phyloP scores from a whole-genome alignment of 2,113 vertebrate species.

The Montifringilla adamsi region DNA sequence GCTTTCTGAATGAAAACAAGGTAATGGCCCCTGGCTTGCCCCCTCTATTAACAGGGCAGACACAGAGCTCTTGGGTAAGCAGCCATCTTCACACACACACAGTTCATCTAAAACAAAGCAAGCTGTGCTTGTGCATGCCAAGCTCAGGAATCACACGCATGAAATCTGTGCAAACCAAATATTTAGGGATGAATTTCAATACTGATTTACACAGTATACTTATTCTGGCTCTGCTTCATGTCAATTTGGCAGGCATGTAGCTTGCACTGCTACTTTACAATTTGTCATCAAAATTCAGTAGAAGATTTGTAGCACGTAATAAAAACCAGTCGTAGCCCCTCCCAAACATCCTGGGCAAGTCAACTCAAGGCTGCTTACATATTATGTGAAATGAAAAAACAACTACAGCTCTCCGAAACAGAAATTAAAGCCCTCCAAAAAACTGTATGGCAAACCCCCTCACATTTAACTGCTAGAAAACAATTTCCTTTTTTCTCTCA shows the following conservation, averaged over 20 bases:
- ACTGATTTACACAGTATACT: neutral
- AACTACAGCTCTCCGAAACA: neutral
- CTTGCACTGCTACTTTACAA: rapidly evolving
- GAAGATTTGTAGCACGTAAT: neutral
- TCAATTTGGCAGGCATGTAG: neutral
- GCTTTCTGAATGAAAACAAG: neutral
- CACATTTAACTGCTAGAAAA: neutral
- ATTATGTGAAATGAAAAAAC: neutral
- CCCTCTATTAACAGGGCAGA: neutral
- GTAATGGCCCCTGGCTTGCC: neutral
- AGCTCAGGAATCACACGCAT: neutral
- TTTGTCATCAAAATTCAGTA: neutral
- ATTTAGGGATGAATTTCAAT: neutral
- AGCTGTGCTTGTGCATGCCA: neutral
- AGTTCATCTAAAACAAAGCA: neutral
- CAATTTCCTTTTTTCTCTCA: neutral
- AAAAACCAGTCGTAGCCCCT: neutral
- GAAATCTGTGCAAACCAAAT: neutral
- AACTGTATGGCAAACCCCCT: rapidly evolving
- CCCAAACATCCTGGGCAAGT: neutral
- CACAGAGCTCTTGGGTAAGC: neutral
- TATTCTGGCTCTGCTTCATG: neutral
- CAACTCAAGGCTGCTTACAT: neutral
- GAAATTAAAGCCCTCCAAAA: neutral
- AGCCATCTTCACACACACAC: neutral